Percentiles rank a stretch among this genome's conserved stretches.
phyloP scores from a whole-genome alignment of 37 sponge, comb jelly and placozoan species.

The Chondrosia reniformis region DNA sequence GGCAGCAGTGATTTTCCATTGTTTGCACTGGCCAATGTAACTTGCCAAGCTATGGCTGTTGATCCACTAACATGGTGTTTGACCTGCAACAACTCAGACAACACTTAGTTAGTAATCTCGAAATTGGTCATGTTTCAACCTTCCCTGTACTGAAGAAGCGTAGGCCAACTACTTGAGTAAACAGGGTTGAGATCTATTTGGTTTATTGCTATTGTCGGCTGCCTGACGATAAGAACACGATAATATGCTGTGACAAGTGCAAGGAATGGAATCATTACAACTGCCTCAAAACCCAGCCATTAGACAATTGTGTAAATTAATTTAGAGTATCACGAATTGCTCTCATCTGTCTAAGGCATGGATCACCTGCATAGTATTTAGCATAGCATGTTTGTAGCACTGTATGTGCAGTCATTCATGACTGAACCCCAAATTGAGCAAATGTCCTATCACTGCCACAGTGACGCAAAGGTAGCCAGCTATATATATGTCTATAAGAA shows the following conservation, averaged over 20 bases:
- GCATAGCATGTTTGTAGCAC: neutral
- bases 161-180: neutral
- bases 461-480: neutral
- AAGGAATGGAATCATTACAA: constrained; percentile 29
- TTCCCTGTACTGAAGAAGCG: constrained; percentile 33
- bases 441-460: neutral
- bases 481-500: neutral
- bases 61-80: constrained; percentile 21
- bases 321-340: neutral
- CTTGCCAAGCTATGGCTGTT: constrained; percentile 18
- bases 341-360: neutral
- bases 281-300: constrained; percentile 9
- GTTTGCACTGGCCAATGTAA: constrained; percentile 28
- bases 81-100: neutral
- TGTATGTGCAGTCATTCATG: neutral
- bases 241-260: constrained; percentile 37
- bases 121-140: neutral
- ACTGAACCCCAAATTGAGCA: neutral
- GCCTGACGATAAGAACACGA: constrained; percentile 32
- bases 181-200: neutral
- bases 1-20: constrained; percentile 28
- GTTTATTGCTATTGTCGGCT: constrained; percentile 41
- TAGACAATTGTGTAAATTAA: neutral
- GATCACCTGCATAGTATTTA: neutral
- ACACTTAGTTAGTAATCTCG: constrained; percentile 15